Conservation (phyloP, 2,113 vertebrate species). For the Clarias gariepinus region DNA sequence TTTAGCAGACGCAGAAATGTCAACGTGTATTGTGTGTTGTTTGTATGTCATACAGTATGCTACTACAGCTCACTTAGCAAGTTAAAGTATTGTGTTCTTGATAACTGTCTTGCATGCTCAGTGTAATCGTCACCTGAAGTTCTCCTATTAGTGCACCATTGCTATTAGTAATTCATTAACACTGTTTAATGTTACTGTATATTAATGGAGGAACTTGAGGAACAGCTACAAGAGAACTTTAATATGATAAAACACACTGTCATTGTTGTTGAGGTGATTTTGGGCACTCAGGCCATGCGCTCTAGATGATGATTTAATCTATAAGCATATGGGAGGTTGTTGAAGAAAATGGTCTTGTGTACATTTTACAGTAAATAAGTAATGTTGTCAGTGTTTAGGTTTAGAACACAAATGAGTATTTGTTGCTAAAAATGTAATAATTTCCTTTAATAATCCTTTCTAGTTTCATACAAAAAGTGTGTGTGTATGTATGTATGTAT, state of each 20-base stretch:
- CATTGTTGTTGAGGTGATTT: not conserved
- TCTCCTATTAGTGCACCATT: not conserved
- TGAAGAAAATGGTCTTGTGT: not conserved
- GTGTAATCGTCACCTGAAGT: not conserved
- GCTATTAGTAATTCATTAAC: conserved; percentile 17
- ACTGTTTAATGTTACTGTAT: conserved; percentile 20
- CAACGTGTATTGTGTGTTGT: conserved; percentile 27
- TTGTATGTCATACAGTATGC: conserved; percentile 26
- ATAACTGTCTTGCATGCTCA: conserved; percentile 13
- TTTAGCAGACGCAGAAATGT: conserved; percentile 51
- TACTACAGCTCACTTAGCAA: not conserved
- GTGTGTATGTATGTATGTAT: conserved; percentile 64
- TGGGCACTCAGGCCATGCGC: not conserved
- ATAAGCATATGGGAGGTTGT: not conserved
- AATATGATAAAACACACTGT: not conserved
- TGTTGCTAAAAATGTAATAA: conserved; percentile 71
- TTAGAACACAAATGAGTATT: conserved; percentile 66
- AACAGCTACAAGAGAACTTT: not conserved
- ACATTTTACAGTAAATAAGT: conserved; percentile 8
- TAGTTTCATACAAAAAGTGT: conserved; percentile 79
- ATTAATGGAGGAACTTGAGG: not conserved
- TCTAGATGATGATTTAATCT: not conserved
- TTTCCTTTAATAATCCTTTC: conserved; percentile 69
- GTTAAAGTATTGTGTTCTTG: conserved; percentile 15
- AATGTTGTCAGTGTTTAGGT: conserved; percentile 54